Evolutionary conservation across 2,113 vertebrate species (phyloP).

Genomic region (Crotalus horridus): DNA sequence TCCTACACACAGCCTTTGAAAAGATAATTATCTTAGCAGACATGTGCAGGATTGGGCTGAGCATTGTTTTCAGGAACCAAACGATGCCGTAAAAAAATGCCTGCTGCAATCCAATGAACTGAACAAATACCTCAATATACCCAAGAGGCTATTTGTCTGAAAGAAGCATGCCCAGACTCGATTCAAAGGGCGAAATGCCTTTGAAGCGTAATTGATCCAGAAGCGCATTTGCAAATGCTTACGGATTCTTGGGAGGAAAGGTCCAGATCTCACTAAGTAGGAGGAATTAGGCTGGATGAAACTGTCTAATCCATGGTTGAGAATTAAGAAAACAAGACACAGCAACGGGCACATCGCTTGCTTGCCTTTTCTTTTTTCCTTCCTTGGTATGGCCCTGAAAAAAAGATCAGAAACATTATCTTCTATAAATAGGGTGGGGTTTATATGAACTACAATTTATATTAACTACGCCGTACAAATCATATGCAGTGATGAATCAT

Average conservation of each 20-base stretch:
- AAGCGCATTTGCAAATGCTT: not conserved
- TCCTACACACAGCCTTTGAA: not conserved
- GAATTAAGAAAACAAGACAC: not conserved
- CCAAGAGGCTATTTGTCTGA: not conserved
- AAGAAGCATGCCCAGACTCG: not conserved
- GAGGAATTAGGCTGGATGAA: not conserved
- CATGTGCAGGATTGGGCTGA: no score
- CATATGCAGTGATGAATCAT: not conserved
- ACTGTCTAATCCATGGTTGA: not conserved
- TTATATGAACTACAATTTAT: not conserved
- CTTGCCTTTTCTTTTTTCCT: not conserved
- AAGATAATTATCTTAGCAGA: not conserved
- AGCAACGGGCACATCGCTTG: not conserved
- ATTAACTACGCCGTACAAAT: not conserved
- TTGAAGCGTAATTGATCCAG: not conserved
- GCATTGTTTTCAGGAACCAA: slow-evolving; percentile 35
- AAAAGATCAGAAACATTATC: not conserved
- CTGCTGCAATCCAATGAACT: not conserved
- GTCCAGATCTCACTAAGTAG: not conserved
- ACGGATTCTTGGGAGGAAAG: not conserved
- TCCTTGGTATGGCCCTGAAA: not conserved
- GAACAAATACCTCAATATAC: not conserved
- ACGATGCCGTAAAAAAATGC: slow-evolving; percentile 37
- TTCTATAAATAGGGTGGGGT: not conserved
- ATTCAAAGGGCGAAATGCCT: not conserved